Evolutionary conservation across 2,888 invertebrate genomes (phyloP), one percentile per base, ranked within the genome.

Genomic region (Yponomeuta cagnagella): DNA sequence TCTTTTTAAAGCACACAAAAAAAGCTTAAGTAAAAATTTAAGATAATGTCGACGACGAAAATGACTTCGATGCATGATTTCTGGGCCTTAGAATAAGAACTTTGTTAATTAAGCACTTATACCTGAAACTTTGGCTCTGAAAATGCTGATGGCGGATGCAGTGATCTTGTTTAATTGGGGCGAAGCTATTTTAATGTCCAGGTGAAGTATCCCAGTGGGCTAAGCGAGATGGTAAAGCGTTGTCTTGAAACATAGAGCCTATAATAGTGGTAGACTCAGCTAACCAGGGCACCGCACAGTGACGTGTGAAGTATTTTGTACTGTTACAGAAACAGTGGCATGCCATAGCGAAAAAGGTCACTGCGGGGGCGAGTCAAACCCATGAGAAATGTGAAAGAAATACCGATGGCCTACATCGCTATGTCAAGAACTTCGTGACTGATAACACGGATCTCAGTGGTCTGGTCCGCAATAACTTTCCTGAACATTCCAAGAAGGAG

Each of bases 401-500:
- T 58, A 0, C 72, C 80, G 63, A 70, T 70, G 4, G 2, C n/a
- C 73, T 87, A 2, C 96, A 95, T 75, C 93, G 94, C 77, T 95
- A 95, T 75, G 91, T 93, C 0, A 92, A 94, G 0, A 85, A 91
- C 67, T 95, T 91, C 80, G 94, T 96, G 8, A 94, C 94, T 0
- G 87, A 90, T 10, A 80, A 93, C 48, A 93, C 94, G 0, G 89
- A 95, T 77, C 83, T 96, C 23, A 73, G 78, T 0, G 76, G 82
- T 2, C 78, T 95, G 0, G 79, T 95, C 0, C 78, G 77, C 48
- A 84, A 93, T 15, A 80, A 92, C 72, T 95, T 95, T 80, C 82
- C 88, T 0, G 88, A 89, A 72, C 74, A 81, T 1, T 68, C 77
- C 23, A 76, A 82, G 31, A 73, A 76, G 0, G 80, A 87, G 66